A percentile compares a stretch with the other conserved stretches of the same genome.
Evolutionary conservation across 2,113 vertebrate genomes (phyloP).

Genomic region (Procapra przewalskii): DNA sequence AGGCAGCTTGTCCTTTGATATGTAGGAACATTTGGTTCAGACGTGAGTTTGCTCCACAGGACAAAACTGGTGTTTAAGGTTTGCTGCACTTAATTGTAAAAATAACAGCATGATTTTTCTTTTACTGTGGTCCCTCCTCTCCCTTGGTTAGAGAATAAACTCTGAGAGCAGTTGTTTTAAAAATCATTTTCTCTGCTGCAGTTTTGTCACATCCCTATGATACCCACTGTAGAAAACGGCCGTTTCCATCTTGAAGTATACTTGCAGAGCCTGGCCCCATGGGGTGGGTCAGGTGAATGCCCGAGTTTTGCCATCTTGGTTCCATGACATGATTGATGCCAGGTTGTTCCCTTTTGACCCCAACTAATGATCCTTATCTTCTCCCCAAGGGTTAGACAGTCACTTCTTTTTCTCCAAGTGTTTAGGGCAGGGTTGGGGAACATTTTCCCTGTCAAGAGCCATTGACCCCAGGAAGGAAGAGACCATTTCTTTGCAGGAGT

Average conservation of each 20-base stretch:
- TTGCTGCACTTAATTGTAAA: not conserved
- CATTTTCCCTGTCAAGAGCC: conserved; percentile 48
- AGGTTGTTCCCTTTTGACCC: conserved; percentile 59
- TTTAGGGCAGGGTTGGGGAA: conserved; percentile 7
- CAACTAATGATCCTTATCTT: conserved; percentile 69
- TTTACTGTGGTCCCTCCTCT: not conserved
- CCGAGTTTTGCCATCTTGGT: conserved; percentile 68
- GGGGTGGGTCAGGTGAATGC: conserved; percentile 64
- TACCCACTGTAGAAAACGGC: conserved; percentile 51
- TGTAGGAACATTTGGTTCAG: not conserved
- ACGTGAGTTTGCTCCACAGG: not conserved
- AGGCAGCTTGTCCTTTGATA: not conserved
- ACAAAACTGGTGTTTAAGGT: not conserved
- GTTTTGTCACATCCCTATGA: conserved; percentile 53
- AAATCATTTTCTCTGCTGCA: conserved; percentile 50
- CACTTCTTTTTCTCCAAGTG: conserved; percentile 35
- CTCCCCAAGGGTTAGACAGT: conserved; percentile 22
- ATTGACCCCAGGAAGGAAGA: conserved; percentile 45
- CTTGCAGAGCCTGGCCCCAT: conserved; percentile 56
- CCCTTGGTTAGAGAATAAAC: conserved; percentile 31
- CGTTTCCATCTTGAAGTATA: conserved; percentile 60
- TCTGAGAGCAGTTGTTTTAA: conserved; percentile 58
- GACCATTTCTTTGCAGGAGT: not conserved
- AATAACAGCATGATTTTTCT: not conserved
- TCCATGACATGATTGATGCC: conserved; percentile 66